These are phyloP conservation scores for Hemistola chrysoprasaria DNA, from an alignment of 2,888 invertebrate species.

Conservation along the genomic window DNA sequence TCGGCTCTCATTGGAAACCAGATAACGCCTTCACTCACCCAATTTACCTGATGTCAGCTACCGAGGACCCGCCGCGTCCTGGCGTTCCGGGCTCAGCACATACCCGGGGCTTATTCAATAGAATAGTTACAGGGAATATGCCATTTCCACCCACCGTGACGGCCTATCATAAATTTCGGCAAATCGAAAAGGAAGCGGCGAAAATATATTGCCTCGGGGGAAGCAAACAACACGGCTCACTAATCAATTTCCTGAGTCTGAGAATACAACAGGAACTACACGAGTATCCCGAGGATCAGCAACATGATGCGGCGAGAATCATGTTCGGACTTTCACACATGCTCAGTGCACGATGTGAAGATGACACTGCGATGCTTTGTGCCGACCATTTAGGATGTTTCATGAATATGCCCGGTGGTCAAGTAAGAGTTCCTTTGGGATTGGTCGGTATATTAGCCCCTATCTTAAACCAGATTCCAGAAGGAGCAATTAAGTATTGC, in stretches of 20 bases:
- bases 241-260: constrained; percentile 84
- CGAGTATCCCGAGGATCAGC: constrained; percentile 85
- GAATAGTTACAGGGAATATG: constrained; percentile 84
- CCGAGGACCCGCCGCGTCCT: constrained; percentile 83
- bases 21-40: constrained; percentile 76
- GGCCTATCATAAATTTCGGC: constrained; percentile 84
- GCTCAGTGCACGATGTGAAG: constrained; percentile 84
- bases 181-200: constrained; percentile 85
- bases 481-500: constrained; percentile 83
- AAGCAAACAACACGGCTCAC: constrained; percentile 83
- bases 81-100: constrained; percentile 75
- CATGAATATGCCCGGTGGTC: constrained; percentile 81
- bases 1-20: constrained; percentile 87
- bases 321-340: constrained; percentile 85
- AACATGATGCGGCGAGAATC: constrained; percentile 85
- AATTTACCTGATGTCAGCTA: constrained; percentile 83
- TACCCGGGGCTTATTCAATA: constrained; percentile 82
- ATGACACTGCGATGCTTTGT: constrained; percentile 77
- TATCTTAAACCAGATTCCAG: constrained; percentile 84
- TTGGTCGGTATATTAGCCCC: constrained; percentile 85
- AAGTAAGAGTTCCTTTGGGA: constrained; percentile 84
- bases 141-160: constrained; percentile 82
- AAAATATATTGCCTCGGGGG: constrained; percentile 83
- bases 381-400: constrained; percentile 65
- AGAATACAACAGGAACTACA: constrained; percentile 86